A percentile compares a stretch with the other conserved stretches of the same genome.
phyloP scores from a whole-genome alignment of 2,113 vertebrate genomes.

The Aplodontia rufa region DNA sequence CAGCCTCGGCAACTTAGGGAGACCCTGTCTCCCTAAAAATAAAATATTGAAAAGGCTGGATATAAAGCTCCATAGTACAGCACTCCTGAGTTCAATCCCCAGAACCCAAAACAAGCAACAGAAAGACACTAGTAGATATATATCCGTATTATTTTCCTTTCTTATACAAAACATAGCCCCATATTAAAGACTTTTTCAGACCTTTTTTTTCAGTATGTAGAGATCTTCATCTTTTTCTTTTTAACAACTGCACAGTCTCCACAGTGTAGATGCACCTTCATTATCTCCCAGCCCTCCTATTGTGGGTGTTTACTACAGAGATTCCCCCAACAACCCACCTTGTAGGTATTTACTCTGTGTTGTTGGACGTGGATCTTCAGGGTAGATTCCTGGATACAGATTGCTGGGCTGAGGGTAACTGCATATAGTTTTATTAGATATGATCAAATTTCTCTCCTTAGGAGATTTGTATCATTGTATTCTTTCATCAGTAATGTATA shows the following conservation, averaged over 20 bases:
- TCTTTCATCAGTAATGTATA: background rate
- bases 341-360: background rate
- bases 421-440: background rate
- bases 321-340: background rate
- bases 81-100: too few relatives aligned
- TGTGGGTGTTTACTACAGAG: background rate
- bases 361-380: background rate
- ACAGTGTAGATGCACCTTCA: background rate
- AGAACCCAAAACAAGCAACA: too few relatives aligned
- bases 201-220: background rate
- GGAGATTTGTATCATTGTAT: background rate
- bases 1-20: too few relatives aligned
- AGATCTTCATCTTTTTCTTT: background rate
- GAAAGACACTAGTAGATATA: too few relatives aligned
- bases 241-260: background rate
- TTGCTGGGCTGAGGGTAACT: background rate
- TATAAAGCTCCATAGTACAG: too few relatives aligned
- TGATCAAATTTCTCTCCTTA: background rate
- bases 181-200: background rate
- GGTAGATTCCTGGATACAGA: background rate
- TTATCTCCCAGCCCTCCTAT: background rate
- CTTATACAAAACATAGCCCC: background rate
- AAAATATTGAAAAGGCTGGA: too few relatives aligned
- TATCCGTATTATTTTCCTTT: background rate
- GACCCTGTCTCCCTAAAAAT: too few relatives aligned